These are phyloP conservation scores for Syrrhaptes paradoxus DNA, from an alignment of 2,113 vertebrate genomes.

Conservation along the genomic window DNA sequence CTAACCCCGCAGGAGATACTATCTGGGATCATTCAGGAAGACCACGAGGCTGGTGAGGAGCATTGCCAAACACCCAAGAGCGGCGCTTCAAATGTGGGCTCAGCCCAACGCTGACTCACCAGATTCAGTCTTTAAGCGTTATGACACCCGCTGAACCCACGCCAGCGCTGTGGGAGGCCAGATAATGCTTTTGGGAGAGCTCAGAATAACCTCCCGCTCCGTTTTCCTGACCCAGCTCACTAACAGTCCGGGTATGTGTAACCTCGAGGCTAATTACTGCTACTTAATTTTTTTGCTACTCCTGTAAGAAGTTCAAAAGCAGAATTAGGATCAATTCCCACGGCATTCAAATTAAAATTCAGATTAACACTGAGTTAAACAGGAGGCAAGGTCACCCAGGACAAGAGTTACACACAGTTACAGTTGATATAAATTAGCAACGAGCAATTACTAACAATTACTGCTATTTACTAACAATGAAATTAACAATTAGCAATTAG, in stretches of 20 bases:
- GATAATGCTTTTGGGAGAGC: accelerated
- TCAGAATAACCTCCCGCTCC: background rate
- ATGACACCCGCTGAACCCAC: accelerated
- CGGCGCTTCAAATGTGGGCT: accelerated
- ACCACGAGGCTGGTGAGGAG: background rate
- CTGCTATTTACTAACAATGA: background rate
- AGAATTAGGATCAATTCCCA: background rate
- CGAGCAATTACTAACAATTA: background rate
- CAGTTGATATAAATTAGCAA: background rate
- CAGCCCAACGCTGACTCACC: accelerated
- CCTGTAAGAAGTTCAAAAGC: background rate
- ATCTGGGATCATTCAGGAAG: background rate
- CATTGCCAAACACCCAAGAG: background rate
- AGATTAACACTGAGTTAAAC: background rate
- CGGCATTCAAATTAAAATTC: background rate
- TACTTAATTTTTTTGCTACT: background rate
- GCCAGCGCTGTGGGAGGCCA: background rate
- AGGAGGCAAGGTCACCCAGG: background rate
- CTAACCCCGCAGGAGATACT: background rate
- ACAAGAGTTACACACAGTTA: background rate
- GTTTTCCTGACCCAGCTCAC: background rate
- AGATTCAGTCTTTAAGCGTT: background rate
- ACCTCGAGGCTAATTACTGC: background rate
- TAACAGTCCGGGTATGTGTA: accelerated
- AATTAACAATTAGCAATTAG: background rate